phyloP scores from a whole-genome alignment of 2,113 vertebrate genomes.

The Orcinus orca region DNA sequence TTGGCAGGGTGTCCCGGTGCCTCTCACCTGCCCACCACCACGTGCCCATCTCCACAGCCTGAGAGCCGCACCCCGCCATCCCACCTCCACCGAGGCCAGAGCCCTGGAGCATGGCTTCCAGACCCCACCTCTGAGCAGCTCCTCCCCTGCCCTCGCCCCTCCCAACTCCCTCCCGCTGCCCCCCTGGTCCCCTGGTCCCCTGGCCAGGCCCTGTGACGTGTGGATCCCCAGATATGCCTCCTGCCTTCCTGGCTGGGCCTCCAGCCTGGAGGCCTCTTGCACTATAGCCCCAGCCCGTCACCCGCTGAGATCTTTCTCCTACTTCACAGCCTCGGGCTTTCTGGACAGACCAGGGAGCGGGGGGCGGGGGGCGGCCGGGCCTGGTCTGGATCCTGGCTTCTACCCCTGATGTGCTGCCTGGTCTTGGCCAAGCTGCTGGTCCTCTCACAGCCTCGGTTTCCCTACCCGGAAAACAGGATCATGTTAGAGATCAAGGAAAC shows the following conservation, averaged over 20 bases:
- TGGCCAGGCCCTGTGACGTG: background rate
- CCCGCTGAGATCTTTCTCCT: background rate
- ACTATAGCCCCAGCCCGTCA: background rate
- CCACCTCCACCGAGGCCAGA: background rate
- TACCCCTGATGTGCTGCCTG: too few species aligned
- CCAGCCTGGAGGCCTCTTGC: background rate
- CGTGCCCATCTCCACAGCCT: too few species aligned
- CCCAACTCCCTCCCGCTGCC: background rate
- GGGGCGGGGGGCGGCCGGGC: background rate
- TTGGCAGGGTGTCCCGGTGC: accelerated
- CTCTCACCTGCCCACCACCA: background rate
- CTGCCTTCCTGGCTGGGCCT: background rate
- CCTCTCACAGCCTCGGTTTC: background rate
- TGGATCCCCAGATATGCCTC: background rate
- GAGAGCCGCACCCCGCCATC: background rate
- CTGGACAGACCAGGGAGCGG: background rate
- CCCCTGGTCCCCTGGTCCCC: too few species aligned
- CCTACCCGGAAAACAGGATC: background rate
- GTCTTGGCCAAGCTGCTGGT: background rate
- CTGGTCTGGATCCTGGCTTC: background rate
- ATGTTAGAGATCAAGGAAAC: background rate
- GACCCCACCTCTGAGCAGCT: background rate
- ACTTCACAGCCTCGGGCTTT: background rate
- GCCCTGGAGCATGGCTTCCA: background rate
- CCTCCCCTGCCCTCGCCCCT: background rate